These are phyloP conservation scores for Phragmatobia fuliginosa DNA, from an alignment of 2,888 invertebrate genomes.

Conservation along the genomic window DNA sequence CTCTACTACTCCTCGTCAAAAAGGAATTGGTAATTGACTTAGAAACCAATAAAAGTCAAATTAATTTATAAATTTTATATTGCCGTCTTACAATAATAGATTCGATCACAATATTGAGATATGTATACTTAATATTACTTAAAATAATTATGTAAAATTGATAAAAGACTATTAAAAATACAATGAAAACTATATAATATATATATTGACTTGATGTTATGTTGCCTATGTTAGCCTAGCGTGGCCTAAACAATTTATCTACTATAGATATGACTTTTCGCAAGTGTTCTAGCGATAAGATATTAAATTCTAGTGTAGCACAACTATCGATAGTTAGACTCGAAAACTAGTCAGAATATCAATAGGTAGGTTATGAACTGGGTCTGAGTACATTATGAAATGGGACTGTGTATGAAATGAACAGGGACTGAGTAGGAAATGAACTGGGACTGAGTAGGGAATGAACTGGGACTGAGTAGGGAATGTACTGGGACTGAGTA, in stretches of 20 bases:
- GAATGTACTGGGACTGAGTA: too few relatives aligned
- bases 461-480: too few relatives aligned
- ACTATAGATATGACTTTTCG: neutral
- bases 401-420: too few relatives aligned
- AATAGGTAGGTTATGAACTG: too few relatives aligned
- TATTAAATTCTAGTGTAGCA: neutral
- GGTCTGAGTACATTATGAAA: too few relatives aligned
- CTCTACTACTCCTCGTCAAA: too few relatives aligned
- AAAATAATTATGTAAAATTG: slow-evolving; percentile 28
- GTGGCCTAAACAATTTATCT: neutral
- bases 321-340: too few relatives aligned
- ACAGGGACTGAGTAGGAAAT: too few relatives aligned
- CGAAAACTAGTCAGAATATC: too few relatives aligned
- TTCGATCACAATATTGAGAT: slow-evolving; percentile 42
- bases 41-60: slow-evolving; percentile 5
- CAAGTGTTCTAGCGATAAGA: neutral
- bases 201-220: neutral
- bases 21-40: too few relatives aligned
- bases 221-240: neutral
- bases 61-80: slow-evolving; percentile 29
- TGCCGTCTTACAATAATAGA: slow-evolving; percentile 28
- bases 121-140: slow-evolving; percentile 34
- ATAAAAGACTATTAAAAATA: slow-evolving; percentile 6
- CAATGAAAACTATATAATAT: neutral
- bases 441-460: too few relatives aligned